Base-by-base conservation (phyloP, 2,113 vertebrate species). In the Aythya baeri region DNA sequence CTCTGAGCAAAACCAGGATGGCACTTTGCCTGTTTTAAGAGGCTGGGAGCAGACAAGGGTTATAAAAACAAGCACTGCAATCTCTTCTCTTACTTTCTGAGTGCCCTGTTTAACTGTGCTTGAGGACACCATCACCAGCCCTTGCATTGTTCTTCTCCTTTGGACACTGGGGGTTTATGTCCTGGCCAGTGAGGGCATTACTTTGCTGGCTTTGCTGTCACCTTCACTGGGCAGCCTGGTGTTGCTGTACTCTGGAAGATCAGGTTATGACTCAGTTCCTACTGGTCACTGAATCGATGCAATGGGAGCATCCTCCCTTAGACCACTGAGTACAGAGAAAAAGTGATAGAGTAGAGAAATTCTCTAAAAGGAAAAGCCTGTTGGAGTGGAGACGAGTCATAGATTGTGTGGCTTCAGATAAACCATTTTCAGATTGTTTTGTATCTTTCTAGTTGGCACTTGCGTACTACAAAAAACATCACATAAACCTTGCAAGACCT, bases 91-190 rank as follows among this genome's bases (percentile, higher is more conserved):
- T 2, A 32, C 15, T 79, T 59, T 8, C 26, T 20, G 32, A 8
- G 20, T 43, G 44, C 4, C 16, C 21, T 58, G 17, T 6, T 58
- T 73, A 20, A 14, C 22, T 68, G 4, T 71, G 20, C 72, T 82
- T 1, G 12, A 63, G 59, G 29, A 14, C 46, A 50, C 16, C 13
- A 36, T 2, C 8, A 44, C 15, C 31, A 78, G 21, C 74, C 1
- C 17, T 50, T 55, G 11, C 26, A 44, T 23, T 70, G 9, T 16
- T 68, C 3, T 70, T 83, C 59, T 83, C 27, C 11, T 67, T 84
- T 1, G 2, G 21, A 27, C 7, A 13, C 21, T 18, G 1, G 11
- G 66, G 32, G 8, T 38, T 16, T 5, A 0, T 54, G 12, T 25
- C 26, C 34, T 49, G 26, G 21, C 8, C 31, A 59, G 41, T 13